Evolutionary conservation across 2,797 vertebrate species (phyloP).

Genomic region (Dendrocincla fuliginosa): DNA sequence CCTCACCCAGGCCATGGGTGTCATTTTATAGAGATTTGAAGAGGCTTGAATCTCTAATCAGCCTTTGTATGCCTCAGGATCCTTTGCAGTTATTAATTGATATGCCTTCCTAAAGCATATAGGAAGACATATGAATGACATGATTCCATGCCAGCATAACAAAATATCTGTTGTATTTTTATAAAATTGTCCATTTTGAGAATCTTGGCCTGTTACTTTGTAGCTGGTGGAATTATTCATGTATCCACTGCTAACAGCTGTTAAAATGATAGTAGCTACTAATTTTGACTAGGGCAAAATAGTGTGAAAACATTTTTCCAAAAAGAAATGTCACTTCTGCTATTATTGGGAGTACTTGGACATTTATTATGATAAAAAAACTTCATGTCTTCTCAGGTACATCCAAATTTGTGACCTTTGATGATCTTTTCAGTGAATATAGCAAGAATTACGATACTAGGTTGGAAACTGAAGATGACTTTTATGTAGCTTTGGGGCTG

Average conservation of each 20-base stretch:
- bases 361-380: not conserved
- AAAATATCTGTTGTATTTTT: not conserved
- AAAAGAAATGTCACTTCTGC: not conserved
- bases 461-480: not conserved
- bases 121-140: not conserved
- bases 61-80: not conserved
- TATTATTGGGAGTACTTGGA: not conserved
- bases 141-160: not conserved
- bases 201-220: not conserved
- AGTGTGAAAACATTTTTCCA: not conserved
- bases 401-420: not conserved
- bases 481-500: not conserved
- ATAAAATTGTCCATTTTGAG: not conserved
- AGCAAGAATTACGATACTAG: not conserved
- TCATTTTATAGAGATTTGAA: not conserved
- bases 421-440: not conserved
- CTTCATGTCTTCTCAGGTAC: not conserved
- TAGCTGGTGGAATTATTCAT: not conserved
- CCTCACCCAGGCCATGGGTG: not conserved
- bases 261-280: not conserved
- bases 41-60: not conserved
- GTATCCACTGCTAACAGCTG: not conserved
- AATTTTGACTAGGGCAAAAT: not conserved
- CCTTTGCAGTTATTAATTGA: not conserved
- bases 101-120: not conserved